A percentile compares a stretch with the other conserved stretches of the same genome.
Conservation (phyloP, 2,888 invertebrate genomes). For the Onthophagus sagittarius region DNA sequence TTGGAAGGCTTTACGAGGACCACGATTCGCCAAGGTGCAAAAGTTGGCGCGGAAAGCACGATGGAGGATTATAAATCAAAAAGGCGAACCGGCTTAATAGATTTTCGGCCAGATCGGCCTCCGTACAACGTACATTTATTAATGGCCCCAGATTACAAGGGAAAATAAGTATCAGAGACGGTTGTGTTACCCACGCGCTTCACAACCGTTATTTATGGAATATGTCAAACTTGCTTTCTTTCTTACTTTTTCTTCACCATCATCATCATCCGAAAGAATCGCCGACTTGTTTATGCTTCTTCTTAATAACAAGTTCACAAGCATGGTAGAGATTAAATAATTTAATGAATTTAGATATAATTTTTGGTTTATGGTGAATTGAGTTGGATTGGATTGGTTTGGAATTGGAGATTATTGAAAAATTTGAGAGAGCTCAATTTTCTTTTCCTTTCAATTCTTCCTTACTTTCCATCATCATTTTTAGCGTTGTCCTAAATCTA, state of each 20-base stretch:
- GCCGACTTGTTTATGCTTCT: not conserved
- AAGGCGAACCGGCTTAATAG: conserved; percentile 6
- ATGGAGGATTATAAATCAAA: conserved; percentile 5
- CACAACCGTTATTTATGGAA: conserved; percentile 1
- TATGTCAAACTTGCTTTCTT: not conserved
- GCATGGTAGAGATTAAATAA: not conserved
- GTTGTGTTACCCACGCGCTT: not conserved
- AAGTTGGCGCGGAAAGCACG: not conserved
- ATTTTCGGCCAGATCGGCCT: conserved; percentile 4
- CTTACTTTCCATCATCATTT: no score
- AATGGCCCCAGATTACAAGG: conserved; percentile 8
- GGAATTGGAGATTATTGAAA: no score
- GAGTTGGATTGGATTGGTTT: no score
- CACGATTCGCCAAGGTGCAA: not conserved
- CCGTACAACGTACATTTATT: conserved; percentile 1
- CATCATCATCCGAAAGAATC: not conserved
- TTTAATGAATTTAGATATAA: no score
- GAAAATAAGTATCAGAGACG: not conserved
- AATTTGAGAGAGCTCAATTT: no score
- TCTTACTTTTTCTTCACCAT: not conserved
- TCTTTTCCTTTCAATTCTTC: no score
- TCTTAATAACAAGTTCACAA: not conserved
- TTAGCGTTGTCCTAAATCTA: no score
- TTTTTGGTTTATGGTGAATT: no score
- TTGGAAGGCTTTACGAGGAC: not conserved